Evolutionary conservation across 2,797 vertebrate species (phyloP).

Genomic region (Morelia viridis): DNA sequence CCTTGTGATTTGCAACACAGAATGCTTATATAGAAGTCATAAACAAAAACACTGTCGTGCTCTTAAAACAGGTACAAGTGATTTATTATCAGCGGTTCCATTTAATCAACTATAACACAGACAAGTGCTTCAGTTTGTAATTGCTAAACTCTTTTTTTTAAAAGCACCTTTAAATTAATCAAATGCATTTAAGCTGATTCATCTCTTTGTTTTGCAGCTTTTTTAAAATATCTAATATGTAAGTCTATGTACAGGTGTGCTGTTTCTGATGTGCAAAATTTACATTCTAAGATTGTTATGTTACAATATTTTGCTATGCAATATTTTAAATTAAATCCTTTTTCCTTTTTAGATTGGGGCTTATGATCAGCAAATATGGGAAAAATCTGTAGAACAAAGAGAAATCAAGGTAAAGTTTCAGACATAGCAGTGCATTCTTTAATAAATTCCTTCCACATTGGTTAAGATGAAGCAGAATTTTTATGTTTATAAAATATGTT

Average conservation of each 20-base stretch:
- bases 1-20: neutral
- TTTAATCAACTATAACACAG: neutral
- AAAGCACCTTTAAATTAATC: neutral
- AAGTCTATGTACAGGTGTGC: neutral
- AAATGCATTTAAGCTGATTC: neutral
- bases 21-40: neutral
- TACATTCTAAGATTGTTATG: neutral
- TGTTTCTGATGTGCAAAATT: constrained; percentile 8
- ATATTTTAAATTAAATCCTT: constrained; percentile 35
- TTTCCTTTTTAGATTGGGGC: constrained; percentile 87
- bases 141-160: neutral
- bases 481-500: neutral
- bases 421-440: neutral
- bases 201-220: neutral
- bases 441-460: neutral
- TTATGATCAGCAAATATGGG: constrained; percentile 99
- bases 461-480: neutral
- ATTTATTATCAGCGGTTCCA: neutral
- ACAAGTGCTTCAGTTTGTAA: neutral
- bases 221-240: neutral
- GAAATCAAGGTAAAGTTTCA: constrained; percentile 90
- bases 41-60: neutral
- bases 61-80: neutral
- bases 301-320: neutral
- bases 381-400: constrained; percentile 98